Evolutionary conservation across 2,888 invertebrate genomes (phyloP).

Genomic region (Phyllotreta cruciferae): DNA sequence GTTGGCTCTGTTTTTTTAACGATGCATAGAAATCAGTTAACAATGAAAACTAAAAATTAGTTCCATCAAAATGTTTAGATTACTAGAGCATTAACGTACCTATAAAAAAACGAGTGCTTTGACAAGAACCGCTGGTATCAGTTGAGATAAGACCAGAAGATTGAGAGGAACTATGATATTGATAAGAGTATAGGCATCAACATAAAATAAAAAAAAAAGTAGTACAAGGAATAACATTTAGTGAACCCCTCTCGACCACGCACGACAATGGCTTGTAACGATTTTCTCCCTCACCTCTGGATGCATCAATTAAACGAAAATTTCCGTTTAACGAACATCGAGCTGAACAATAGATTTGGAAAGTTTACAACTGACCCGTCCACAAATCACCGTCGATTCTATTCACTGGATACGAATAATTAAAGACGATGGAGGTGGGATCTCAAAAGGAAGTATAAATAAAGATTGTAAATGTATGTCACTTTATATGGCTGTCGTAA

Average conservation of each 20-base stretch:
- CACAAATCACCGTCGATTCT: slow-evolving; percentile 12
- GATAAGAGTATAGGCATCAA: neutral
- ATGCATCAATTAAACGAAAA: slow-evolving; percentile 19
- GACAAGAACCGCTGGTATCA: no score
- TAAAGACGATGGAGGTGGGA: slow-evolving; percentile 16
- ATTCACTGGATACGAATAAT: slow-evolving; percentile 16
- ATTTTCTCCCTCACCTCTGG: slow-evolving; percentile 19
- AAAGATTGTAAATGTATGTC: slow-evolving; percentile 20
- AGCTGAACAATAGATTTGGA: slow-evolving; percentile 8
- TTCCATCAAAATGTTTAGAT: slow-evolving; percentile 20
- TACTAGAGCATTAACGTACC: neutral
- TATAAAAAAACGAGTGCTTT: no score
- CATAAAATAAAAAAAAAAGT: neutral
- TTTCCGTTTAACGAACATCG: slow-evolving; percentile 23
- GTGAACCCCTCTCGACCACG: no score
- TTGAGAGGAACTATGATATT: neutral
- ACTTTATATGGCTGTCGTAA: slow-evolving; percentile 22
- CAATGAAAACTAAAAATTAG: slow-evolving; percentile 26
- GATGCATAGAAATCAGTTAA: slow-evolving; percentile 27
- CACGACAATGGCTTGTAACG: slow-evolving; percentile 3
- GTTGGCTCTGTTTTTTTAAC: slow-evolving; percentile 12
- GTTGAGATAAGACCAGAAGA: neutral
- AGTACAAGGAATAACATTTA: no score
- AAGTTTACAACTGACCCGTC: slow-evolving; percentile 12
- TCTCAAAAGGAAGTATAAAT: slow-evolving; percentile 24